phyloP scores from a whole-genome alignment of 1,140 invertebrate species.

The Venustaconcha ellipsiformis region DNA sequence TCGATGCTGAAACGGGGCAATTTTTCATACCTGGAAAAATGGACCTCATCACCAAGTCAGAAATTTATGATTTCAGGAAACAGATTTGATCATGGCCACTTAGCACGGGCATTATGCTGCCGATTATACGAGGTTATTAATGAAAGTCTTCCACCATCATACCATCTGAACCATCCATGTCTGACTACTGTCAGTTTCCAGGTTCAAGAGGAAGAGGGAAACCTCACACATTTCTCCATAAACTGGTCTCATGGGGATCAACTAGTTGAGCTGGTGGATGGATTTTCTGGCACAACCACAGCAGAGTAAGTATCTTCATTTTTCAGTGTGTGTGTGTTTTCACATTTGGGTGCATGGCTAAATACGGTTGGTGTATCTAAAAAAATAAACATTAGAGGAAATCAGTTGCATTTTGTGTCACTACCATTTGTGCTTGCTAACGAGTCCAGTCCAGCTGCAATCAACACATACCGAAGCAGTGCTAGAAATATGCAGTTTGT shows the following conservation, averaged over 20 bases:
- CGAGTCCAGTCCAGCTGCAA: too few species aligned
- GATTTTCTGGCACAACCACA: slow-evolving; percentile 40
- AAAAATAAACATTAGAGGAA: too few species aligned
- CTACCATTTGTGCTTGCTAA: too few species aligned
- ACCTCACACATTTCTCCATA: slow-evolving; percentile 32
- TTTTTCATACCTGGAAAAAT: too few species aligned
- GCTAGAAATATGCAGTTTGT: too few species aligned
- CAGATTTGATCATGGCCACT: slow-evolving; percentile 64
- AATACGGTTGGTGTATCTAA: too few species aligned
- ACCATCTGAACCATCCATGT: slow-evolving; percentile 45
- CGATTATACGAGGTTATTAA: slow-evolving; percentile 54
- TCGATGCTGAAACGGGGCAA: too few species aligned
- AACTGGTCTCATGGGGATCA: slow-evolving; percentile 52
- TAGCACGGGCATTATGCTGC: slow-evolving; percentile 68
- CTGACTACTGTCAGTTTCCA: slow-evolving; percentile 30
- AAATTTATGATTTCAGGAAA: too few species aligned
- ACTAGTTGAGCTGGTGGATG: slow-evolving; percentile 47
- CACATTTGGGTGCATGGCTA: too few species aligned
- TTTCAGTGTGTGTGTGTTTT: not conserved
- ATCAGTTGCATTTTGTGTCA: too few species aligned
- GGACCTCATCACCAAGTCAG: too few species aligned
- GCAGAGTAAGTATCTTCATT: slow-evolving; percentile 36
- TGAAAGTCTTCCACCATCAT: slow-evolving; percentile 38
- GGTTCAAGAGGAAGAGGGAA: slow-evolving; percentile 21
- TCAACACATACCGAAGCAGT: too few species aligned